Evolutionary conservation across 2,797 vertebrate species (phyloP), one percentile per base, ranked within the genome.

Genomic region (Notolepis coatsorum): DNA sequence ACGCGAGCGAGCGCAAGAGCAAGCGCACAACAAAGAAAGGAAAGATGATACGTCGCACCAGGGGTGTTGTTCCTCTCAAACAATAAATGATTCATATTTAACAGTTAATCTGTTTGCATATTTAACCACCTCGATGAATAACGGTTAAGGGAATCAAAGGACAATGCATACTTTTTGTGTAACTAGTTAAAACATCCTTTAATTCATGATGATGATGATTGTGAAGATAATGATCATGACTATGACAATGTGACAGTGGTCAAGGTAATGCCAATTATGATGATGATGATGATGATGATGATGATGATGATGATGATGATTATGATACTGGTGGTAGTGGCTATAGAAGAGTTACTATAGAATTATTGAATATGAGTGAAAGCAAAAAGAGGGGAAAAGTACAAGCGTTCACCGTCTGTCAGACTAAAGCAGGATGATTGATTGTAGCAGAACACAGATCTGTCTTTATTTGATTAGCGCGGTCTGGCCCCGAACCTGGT

Each of bases 61-160:
- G 64, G 67, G 48, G 52, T 65, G 67, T 71, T 58, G 64, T 61
- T 75, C 71, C 76, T 65, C 58, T 67, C 38, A 71, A 51, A 75
- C 45, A 79, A 68, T 42, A 65, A 61, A 63, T 33, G 39, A 76
- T 81, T 73, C 39, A 73, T 77, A 65, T 73, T 76, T 71, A 37
- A 63, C 17, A 7, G 33, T 33, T 77, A 61, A 81, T 78, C 56
- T 65, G 46, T 80, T 73, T 77, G 52, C 33, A 66, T 37, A 27
- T 73, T 67, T 66, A 75, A 75, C 80, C 58, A 73, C 46, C n/a
- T 30, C 1, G 2, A 10, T 54, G 33, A 27, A 49, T n/a, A n/a
- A n/a, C n/a, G n/a, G n/a, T n/a, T n/a, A n/a, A n/a, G n/a, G n/a
- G n/a, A n/a, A n/a, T n/a, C n/a, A n/a, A n/a, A n/a, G n/a, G n/a